phyloP scores from a whole-genome alignment of 2,797 vertebrate species.

The Centroberyx gerrardi region DNA sequence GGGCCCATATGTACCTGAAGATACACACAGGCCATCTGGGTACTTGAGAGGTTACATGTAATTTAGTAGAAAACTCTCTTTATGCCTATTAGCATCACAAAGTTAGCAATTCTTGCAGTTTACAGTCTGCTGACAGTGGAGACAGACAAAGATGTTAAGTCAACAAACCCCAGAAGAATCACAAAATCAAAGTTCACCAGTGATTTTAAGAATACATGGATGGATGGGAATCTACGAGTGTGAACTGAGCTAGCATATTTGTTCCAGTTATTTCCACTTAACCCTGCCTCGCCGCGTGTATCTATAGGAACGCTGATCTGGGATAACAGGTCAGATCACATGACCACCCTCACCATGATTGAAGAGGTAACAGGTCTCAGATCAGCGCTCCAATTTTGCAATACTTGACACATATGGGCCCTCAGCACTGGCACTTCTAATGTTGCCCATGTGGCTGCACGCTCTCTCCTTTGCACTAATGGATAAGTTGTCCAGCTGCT shows the following conservation, averaged over 20 bases:
- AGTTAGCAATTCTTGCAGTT: neutral
- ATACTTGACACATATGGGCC: neutral
- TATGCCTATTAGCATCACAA: neutral
- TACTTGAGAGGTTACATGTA: conserved; percentile 2
- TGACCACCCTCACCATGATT: neutral
- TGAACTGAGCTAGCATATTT: neutral
- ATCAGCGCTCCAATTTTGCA: neutral
- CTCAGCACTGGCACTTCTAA: neutral
- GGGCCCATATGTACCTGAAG: conserved; percentile 29
- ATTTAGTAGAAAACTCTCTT: neutral
- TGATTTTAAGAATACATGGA: no score
- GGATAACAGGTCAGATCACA: neutral
- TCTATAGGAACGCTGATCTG: neutral
- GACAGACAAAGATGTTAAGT: neutral
- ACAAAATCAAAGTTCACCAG: no score
- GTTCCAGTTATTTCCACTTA: neutral
- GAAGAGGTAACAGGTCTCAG: neutral
- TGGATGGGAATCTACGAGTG: no score
- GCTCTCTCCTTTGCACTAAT: neutral
- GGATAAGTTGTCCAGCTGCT: neutral
- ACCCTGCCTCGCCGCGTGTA: neutral
- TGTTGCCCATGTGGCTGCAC: neutral
- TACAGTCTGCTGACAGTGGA: conserved; percentile 1
- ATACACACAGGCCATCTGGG: neutral
- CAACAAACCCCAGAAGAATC: no score